These are phyloP conservation scores for Rostratula benghalensis DNA, from an alignment of 2,113 vertebrate genomes.

Conservation along the genomic window DNA sequence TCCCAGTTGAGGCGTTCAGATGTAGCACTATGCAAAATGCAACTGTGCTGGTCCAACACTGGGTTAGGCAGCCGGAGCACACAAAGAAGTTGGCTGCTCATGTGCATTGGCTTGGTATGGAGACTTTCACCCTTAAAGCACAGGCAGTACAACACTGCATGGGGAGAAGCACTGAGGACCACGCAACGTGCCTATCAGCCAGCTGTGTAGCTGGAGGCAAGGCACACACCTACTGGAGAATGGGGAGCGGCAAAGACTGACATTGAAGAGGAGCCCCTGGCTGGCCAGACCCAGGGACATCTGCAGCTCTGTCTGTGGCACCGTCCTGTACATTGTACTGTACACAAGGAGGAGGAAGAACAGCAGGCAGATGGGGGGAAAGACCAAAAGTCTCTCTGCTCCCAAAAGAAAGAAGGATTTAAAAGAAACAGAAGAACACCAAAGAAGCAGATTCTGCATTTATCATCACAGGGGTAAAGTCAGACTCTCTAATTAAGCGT, in stretches of 20 bases:
- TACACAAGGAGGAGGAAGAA: not conserved
- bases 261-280: not conserved
- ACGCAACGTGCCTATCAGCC: not conserved
- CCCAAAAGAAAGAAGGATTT: not conserved
- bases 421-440: not conserved
- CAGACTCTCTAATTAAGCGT: constrained; percentile 38
- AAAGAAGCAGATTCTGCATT: not conserved
- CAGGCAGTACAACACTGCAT: rapidly evolving
- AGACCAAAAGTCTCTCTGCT: not conserved
- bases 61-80: not conserved
- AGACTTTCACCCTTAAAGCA: not conserved
- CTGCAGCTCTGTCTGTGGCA: not conserved
- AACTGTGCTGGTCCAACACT: not conserved
- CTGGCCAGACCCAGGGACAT: not conserved
- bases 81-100: not conserved
- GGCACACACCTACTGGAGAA: not conserved
- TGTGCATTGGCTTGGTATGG: rapidly evolving
- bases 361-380: not conserved
- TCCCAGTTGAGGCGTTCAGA: not conserved
- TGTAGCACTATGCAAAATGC: not conserved
- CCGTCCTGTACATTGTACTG: not conserved
- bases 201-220: not conserved
- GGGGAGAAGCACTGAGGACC: not conserved
- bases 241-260: not conserved
- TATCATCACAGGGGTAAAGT: not conserved